These are phyloP conservation scores for Hyphantria cunea DNA, from an alignment of 1,140 invertebrate species.

Conservation along the genomic window DNA sequence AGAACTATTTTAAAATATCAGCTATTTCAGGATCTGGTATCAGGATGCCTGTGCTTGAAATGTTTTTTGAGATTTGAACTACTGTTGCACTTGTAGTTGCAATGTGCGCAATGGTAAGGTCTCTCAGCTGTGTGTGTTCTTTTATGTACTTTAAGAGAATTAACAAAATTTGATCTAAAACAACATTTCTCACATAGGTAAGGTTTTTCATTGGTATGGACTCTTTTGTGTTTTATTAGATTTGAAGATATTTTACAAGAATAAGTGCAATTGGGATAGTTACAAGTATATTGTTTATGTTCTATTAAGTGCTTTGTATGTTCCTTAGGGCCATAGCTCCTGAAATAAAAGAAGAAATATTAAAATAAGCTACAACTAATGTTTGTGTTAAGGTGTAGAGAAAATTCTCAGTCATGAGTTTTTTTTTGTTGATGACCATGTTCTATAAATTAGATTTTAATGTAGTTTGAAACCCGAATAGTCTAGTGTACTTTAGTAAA, in stretches of 20 bases:
- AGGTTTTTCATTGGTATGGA: constrained; percentile 83
- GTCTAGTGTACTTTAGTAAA: too few relatives aligned
- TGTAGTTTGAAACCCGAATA: too few relatives aligned
- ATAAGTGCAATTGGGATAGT: constrained; percentile 56
- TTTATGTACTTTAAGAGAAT: constrained; percentile 72
- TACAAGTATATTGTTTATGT: constrained; percentile 45
- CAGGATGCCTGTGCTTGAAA: constrained; percentile 57
- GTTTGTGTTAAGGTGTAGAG: too few relatives aligned
- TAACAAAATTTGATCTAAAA: constrained; percentile 73
- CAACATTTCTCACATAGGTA: constrained; percentile 88
- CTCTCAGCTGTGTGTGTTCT: constrained; percentile 69
- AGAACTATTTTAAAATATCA: too few relatives aligned
- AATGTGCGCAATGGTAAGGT: constrained; percentile 69
- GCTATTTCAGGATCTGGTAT: background rate
- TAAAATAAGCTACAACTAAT: too few relatives aligned
- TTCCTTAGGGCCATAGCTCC: constrained; percentile 32
- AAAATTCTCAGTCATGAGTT: too few relatives aligned
- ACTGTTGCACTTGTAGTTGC: constrained; percentile 76
- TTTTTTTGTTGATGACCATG: too few relatives aligned
- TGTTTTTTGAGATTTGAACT: constrained; percentile 80
- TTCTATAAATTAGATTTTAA: too few relatives aligned
- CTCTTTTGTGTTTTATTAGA: constrained; percentile 67
- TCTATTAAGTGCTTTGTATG: constrained; percentile 30
- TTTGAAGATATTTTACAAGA: constrained; percentile 61
- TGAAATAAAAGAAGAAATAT: constrained; percentile 35